Percentiles rank a stretch among this genome's conserved stretches.
phyloP scores from a whole-genome alignment of 2,113 vertebrate genomes.

The Oceanites oceanicus region DNA sequence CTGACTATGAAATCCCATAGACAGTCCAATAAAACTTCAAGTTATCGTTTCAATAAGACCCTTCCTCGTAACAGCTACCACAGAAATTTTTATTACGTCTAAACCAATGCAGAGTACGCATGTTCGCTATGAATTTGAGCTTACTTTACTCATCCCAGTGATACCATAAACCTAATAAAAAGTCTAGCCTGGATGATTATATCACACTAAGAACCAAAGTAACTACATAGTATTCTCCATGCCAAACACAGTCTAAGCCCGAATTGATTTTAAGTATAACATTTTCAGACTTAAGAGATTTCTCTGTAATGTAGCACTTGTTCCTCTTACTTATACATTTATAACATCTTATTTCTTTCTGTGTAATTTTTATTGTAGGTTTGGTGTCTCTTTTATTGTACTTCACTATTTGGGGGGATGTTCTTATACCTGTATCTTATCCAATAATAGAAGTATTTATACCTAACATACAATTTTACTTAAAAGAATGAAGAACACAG shows the following conservation, averaged over 20 bases:
- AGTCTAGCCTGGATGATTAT: not conserved
- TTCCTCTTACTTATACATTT: not conserved
- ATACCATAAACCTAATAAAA: conserved; percentile 39
- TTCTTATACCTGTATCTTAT: not conserved
- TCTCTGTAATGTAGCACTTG: not conserved
- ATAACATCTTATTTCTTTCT: not conserved
- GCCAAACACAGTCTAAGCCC: not conserved
- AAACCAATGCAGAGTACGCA: not conserved
- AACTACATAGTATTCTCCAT: not conserved
- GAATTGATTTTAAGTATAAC: not conserved
- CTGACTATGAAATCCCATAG: not conserved
- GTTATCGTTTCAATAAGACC: not conserved
- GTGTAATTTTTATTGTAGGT: not conserved
- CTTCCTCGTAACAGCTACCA: not conserved
- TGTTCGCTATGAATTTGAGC: not conserved
- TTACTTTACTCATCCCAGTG: conserved; percentile 43
- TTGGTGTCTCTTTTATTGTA: not conserved
- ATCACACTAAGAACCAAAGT: conserved; percentile 2
- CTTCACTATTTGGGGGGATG: not conserved
- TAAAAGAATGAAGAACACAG: not conserved
- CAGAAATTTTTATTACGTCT: not conserved
- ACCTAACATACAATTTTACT: not conserved
- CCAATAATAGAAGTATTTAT: not conserved
- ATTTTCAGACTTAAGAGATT: not conserved
- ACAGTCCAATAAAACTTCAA: not conserved